A percentile compares a stretch with the other conserved stretches of the same genome.
Conservation (phyloP, 2,888 invertebrate species). For the Aleiodes testaceus region DNA sequence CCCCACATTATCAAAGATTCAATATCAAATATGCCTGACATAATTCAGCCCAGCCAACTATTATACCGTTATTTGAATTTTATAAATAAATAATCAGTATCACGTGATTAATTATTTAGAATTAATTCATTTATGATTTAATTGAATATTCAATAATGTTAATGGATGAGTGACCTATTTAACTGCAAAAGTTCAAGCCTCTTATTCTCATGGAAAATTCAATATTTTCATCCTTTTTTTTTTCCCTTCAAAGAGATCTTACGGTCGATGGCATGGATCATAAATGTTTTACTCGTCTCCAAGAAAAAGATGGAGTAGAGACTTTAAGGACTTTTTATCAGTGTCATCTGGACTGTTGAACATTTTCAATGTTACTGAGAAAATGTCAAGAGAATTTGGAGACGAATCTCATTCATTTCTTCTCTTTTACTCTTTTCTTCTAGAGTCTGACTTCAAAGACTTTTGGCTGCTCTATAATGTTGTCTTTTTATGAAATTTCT, state of each 20-base stretch:
- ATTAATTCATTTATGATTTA: no score
- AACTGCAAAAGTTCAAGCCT: no score
- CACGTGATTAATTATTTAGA: no score
- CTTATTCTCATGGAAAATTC: neutral
- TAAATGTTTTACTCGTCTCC: slow-evolving; percentile 30
- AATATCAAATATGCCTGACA: no score
- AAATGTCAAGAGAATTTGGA: slow-evolving; percentile 12
- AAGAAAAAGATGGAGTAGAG: neutral
- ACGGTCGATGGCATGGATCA: neutral
- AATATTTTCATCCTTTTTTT: neutral
- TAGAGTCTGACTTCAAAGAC: slow-evolving; percentile 8
- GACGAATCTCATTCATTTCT: no score
- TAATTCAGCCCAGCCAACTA: no score
- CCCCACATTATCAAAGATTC: no score
- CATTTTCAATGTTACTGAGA: slow-evolving; percentile 3
- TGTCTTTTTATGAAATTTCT: slow-evolving; percentile 4
- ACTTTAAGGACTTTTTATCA: slow-evolving; percentile 37
- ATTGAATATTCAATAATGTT: no score
- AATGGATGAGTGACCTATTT: no score
- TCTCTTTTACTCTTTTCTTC: no score
- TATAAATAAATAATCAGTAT: no score
- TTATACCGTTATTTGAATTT: no score
- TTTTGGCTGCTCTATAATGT: neutral
- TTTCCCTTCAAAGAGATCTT: neutral
- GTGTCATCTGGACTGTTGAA: slow-evolving; percentile 29